Percentiles rank a stretch among this genome's conserved stretches.
phyloP scores from a whole-genome alignment of 2,113 vertebrate genomes.

The Cyrtonyx montezumae region DNA sequence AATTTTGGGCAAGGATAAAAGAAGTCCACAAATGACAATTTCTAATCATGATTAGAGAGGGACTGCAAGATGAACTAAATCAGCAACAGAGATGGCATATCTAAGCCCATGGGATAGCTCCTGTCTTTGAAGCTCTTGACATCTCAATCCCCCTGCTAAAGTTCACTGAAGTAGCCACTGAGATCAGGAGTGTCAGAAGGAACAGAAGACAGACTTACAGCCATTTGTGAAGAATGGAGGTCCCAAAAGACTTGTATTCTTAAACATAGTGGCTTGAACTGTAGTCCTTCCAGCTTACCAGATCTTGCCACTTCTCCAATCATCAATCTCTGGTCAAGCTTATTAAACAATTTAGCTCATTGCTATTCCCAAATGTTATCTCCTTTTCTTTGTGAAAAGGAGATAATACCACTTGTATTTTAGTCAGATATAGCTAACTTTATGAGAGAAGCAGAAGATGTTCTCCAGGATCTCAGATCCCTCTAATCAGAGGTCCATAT shows the following conservation, averaged over 20 bases:
- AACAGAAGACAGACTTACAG: not conserved
- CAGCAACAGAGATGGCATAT: not conserved
- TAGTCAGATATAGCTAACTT: not conserved
- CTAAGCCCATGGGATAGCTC: not conserved
- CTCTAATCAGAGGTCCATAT: not conserved
- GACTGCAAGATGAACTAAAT: not conserved
- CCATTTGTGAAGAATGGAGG: not conserved
- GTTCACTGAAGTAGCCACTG: not conserved
- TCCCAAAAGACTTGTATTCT: not conserved
- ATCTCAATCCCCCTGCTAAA: not conserved
- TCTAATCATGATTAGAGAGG: not conserved
- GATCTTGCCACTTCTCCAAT: not conserved
- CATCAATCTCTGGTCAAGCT: not conserved
- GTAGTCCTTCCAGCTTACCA: not conserved
- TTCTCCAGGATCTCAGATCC: not conserved
- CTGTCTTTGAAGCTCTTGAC: not conserved
- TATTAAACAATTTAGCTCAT: not conserved
- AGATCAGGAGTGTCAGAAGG: not conserved
- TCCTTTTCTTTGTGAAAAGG: not conserved
- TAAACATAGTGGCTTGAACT: not conserved
- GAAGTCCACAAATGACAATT: not conserved
- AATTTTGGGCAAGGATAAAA: not conserved
- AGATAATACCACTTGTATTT: too few relatives aligned
- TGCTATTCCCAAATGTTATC: not conserved
- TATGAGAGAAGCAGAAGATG: not conserved